Evolutionary conservation across 2,797 vertebrate genomes (phyloP).

Genomic region (Hypotaenidia philippensis): DNA sequence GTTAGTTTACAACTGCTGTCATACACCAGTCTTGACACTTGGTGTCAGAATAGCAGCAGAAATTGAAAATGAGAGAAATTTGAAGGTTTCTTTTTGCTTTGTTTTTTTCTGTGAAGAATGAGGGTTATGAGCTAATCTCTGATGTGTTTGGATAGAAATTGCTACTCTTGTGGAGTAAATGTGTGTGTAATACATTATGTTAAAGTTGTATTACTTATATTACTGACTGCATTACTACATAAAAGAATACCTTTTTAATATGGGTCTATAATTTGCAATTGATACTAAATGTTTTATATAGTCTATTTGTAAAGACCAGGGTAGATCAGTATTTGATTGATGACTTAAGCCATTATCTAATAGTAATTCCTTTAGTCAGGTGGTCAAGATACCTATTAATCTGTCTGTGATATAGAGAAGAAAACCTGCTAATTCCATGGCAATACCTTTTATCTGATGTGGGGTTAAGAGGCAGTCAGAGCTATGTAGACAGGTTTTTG

Average conservation of each 20-base stretch:
- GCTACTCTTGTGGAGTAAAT: background rate
- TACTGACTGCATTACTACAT: no score
- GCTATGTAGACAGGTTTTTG: background rate
- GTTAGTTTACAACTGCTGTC: slow-evolving; percentile 8
- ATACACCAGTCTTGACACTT: slow-evolving; percentile 58
- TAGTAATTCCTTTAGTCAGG: background rate
- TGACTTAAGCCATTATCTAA: background rate
- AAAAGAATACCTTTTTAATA: background rate
- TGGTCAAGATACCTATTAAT: background rate
- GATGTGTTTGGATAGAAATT: background rate
- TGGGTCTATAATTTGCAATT: background rate
- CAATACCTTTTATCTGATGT: background rate
- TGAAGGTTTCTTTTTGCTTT: background rate
- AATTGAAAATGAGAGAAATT: slow-evolving; percentile 33
- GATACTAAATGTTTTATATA: background rate
- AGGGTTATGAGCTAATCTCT: background rate
- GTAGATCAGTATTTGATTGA: background rate
- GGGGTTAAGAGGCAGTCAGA: background rate
- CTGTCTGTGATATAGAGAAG: background rate
- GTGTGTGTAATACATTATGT: fast-evolving
- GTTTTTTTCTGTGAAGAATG: background rate
- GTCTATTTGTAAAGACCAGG: background rate
- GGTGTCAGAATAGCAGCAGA: slow-evolving; percentile 69
- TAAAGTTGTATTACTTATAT: background rate
- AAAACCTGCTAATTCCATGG: background rate